phyloP scores from a whole-genome alignment of 2,113 vertebrate genomes.

The Eulemur macaco region DNA sequence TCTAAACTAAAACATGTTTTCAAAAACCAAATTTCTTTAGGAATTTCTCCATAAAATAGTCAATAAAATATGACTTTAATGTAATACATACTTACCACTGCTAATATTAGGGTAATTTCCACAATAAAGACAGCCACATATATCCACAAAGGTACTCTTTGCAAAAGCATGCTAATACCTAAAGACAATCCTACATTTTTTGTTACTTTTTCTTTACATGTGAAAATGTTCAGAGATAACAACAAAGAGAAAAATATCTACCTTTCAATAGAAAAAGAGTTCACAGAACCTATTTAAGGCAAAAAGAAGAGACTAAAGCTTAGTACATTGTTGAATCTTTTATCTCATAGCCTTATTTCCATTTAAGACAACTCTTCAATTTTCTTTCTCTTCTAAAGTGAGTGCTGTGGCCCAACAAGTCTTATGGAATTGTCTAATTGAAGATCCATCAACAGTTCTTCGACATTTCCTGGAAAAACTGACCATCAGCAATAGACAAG shows the following conservation, averaged over 20 bases:
- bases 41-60: not conserved
- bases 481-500: slow-evolving; percentile 98
- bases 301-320: not conserved
- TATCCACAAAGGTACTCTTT: not conserved
- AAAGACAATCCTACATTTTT: not conserved
- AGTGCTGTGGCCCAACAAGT: slow-evolving; percentile 98
- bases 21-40: slow-evolving; percentile 37
- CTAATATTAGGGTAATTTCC: not conserved
- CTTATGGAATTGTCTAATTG: slow-evolving; percentile 98
- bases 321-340: not conserved
- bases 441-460: slow-evolving; percentile 97
- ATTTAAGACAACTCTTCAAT: not conserved
- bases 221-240: slow-evolving; percentile 8
- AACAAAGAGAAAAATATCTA: not conserved
- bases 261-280: not conserved
- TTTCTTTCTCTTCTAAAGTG: slow-evolving; percentile 85
- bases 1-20: slow-evolving; percentile 29
- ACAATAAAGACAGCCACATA: not conserved
- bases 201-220: not conserved
- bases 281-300: slow-evolving; percentile 24
- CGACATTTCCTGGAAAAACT: slow-evolving; percentile 98
- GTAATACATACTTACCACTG: not conserved
- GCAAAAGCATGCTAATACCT: not conserved
- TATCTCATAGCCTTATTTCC: slow-evolving; percentile 20
- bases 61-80: not conserved